Percentiles rank a stretch among this genome's conserved stretches.
phyloP scores from a whole-genome alignment of 2,113 vertebrate species.

The Onychostoma macrolepis region DNA sequence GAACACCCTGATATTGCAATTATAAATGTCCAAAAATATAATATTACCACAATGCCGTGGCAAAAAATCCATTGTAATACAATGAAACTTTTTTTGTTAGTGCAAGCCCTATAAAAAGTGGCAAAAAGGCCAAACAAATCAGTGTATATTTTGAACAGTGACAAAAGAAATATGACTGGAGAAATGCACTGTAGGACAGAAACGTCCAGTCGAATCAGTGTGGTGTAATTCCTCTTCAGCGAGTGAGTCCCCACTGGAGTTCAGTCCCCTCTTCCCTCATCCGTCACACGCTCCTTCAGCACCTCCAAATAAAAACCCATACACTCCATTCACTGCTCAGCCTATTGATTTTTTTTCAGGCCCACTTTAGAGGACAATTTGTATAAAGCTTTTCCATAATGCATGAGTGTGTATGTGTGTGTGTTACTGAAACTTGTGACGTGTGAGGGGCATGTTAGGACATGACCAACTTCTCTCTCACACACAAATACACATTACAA shows the following conservation, averaged over 20 bases:
- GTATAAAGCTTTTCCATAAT: constrained; percentile 33
- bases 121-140: background rate
- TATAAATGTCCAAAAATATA: background rate
- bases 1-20: background rate
- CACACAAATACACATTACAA: background rate
- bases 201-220: constrained; percentile 21
- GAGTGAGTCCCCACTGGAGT: constrained; percentile 14
- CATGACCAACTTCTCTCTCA: background rate
- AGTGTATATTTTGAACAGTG: background rate
- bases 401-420: background rate
- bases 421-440: background rate
- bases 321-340: constrained; percentile 1
- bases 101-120: background rate
- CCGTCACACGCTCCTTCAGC: constrained; percentile 20
- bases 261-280: constrained; percentile 16
- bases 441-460: constrained; percentile 34
- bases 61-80: background rate
- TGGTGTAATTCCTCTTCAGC: constrained; percentile 6
- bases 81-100: background rate
- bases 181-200: constrained; percentile 13
- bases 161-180: background rate
- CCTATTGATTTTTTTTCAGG: constrained; percentile 26
- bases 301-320: constrained; percentile 27
- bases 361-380: constrained; percentile 31
- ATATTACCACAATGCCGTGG: background rate